phyloP scores from a whole-genome alignment of 2,113 vertebrate genomes.

The Cichladusa arquata region DNA sequence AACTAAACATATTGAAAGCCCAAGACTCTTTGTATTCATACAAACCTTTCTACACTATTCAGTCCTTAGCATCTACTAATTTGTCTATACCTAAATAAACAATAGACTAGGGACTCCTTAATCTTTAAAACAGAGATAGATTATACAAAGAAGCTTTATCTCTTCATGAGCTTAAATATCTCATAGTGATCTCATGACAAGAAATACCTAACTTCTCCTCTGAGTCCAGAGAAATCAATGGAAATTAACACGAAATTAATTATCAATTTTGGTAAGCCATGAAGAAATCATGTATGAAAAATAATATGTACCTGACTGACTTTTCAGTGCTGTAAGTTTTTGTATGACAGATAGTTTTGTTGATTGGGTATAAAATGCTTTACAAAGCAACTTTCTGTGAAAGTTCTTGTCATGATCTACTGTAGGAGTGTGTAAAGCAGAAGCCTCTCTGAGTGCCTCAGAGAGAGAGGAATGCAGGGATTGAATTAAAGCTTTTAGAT shows the following conservation, averaged over 20 bases:
- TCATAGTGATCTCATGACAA: neutral
- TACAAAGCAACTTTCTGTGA: neutral
- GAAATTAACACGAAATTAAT: neutral
- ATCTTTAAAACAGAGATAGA: neutral
- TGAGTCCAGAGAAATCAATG: neutral
- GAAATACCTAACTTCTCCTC: neutral
- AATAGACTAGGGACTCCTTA: neutral
- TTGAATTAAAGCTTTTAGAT: no score
- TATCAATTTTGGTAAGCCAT: neutral
- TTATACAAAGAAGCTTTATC: neutral
- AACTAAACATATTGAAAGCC: neutral
- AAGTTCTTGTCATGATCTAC: neutral
- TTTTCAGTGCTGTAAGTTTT: neutral
- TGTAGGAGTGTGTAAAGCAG: no score
- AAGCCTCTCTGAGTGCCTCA: no score
- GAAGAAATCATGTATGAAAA: neutral
- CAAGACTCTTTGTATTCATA: neutral
- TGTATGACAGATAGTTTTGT: neutral
- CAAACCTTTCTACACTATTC: neutral
- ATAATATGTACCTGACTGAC: neutral
- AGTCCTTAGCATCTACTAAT: neutral
- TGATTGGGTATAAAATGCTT: neutral
- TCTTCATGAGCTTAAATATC: neutral
- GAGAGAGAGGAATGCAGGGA: no score
- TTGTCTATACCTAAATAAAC: neutral